These are phyloP conservation scores for Harpalus rufipes DNA, from an alignment of 2,888 invertebrate genomes.

Conservation along the genomic window DNA sequence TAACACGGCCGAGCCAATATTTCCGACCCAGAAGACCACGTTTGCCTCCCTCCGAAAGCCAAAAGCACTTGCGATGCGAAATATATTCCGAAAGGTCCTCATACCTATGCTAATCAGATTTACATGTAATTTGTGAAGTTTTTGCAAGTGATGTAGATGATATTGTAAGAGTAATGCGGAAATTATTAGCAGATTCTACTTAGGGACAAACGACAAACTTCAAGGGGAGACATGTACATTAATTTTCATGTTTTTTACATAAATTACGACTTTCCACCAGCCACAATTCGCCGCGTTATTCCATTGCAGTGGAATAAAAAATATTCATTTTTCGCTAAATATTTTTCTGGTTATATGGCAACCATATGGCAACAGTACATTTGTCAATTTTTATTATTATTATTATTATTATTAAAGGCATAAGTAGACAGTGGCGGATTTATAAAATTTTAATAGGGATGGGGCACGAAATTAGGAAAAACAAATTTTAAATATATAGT, in stretches of 20 bases:
- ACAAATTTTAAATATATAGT: too few species aligned
- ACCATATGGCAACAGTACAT: too few species aligned
- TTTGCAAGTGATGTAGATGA: conserved; percentile 46
- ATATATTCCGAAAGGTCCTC: conserved; percentile 35
- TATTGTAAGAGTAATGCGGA: conserved; percentile 24
- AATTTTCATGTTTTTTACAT: conserved; percentile 1
- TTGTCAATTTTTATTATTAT: too few species aligned
- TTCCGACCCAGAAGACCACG: background rate
- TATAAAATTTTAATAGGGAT: too few species aligned
- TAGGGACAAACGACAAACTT: background rate
- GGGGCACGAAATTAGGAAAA: too few species aligned
- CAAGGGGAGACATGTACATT: background rate
- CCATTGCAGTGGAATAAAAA: background rate
- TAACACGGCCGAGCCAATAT: conserved; percentile 43
- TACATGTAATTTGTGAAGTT: conserved; percentile 46
- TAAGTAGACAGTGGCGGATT: too few species aligned
- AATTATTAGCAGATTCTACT: conserved; percentile 31
- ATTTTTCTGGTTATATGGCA: too few species aligned
- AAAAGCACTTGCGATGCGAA: conserved; percentile 1
- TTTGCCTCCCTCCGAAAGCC: background rate
- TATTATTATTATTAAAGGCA: too few species aligned
- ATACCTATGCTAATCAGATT: conserved; percentile 39
- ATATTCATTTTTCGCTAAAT: too few species aligned
- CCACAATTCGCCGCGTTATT: background rate
- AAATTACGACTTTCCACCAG: background rate